Evolutionary conservation across 1,140 invertebrate species (phyloP).

Genomic region (Lucilia sericata): DNA sequence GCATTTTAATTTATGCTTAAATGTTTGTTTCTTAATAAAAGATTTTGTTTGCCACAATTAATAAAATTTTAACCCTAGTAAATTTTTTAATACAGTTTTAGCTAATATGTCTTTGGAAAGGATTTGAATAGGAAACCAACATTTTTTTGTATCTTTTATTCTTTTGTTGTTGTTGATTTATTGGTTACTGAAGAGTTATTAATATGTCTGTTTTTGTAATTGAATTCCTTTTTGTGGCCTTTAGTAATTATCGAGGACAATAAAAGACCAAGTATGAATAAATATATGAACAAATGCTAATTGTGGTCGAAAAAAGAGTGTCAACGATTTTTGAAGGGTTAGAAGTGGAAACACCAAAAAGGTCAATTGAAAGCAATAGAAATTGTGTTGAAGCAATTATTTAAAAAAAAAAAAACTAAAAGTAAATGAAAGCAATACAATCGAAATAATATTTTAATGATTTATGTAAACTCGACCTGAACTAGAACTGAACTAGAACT

Average conservation of each 20-base stretch:
- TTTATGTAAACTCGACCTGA: too few species aligned
- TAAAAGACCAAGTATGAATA: neutral
- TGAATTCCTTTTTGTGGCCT: neutral
- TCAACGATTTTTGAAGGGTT: neutral
- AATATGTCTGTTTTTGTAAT: neutral
- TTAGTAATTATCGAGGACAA: constrained; percentile 10
- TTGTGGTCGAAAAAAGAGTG: neutral
- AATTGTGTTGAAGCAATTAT: too few species aligned
- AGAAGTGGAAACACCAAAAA: neutral
- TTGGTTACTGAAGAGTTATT: neutral
- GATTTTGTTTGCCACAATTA: neutral
- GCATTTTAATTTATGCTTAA: neutral
- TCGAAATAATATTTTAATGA: too few species aligned
- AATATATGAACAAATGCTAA: neutral
- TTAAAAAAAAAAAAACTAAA: too few species aligned
- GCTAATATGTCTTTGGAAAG: neutral
- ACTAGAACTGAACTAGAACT: too few species aligned
- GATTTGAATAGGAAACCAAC: neutral
- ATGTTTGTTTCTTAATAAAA: neutral
- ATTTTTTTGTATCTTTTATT: neutral
- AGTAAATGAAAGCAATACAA: too few species aligned
- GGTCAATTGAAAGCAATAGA: too few species aligned
- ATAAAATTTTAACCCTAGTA: neutral
- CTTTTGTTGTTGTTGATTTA: neutral
- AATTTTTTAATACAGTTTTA: neutral